A percentile compares a stretch with the other conserved stretches of the same genome.
These are phyloP conservation scores for Martes martes DNA, from an alignment of 2,113 vertebrate genomes.

Conservation along the genomic window DNA sequence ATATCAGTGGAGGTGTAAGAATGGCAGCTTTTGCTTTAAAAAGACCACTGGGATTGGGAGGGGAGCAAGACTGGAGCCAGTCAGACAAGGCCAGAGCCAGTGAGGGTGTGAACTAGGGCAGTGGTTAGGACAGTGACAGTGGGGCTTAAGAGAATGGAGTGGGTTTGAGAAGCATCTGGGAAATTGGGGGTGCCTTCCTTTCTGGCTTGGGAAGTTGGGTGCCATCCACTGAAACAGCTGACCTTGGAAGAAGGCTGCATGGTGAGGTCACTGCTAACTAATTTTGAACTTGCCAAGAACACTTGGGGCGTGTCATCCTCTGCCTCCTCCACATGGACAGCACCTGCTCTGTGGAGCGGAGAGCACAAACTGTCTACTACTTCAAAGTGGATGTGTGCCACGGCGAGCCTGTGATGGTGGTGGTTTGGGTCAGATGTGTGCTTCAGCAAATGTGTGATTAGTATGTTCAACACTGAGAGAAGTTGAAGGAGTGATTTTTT, in stretches of 20 bases:
- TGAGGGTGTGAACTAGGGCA: background rate
- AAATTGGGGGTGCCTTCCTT: background rate
- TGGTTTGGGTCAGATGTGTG: background rate
- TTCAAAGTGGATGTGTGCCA: background rate
- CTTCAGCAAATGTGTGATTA: background rate
- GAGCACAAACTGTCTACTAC: background rate
- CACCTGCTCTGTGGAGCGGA: background rate
- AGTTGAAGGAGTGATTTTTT: background rate
- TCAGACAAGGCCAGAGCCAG: background rate
- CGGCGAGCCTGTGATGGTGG: background rate
- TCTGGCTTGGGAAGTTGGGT: background rate
- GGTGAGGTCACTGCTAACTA: background rate
- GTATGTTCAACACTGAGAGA: background rate
- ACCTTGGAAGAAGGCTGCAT: background rate
- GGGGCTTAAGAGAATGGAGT: background rate
- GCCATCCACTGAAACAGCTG: background rate
- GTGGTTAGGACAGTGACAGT: background rate
- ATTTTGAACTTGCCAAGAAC: background rate
- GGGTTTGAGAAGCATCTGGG: background rate
- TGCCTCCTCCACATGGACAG: background rate
- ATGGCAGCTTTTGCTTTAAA: background rate
- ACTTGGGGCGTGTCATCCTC: background rate
- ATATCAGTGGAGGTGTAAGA: background rate
- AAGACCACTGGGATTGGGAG: background rate
- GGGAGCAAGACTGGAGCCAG: background rate